Evolutionary conservation across 2,888 invertebrate species (phyloP).

Genomic region (Mactromeris polynyma): DNA sequence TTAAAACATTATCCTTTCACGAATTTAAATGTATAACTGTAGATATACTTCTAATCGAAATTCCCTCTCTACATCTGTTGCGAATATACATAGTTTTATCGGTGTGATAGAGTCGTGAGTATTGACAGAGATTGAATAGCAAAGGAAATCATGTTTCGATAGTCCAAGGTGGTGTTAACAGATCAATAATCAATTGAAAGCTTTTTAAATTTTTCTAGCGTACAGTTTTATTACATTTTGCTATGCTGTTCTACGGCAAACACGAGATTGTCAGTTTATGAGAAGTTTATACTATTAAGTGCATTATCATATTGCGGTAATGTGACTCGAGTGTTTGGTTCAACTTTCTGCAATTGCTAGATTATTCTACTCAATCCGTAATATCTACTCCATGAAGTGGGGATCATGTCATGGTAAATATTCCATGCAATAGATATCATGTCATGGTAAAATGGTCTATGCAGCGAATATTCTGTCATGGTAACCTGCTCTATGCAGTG

Average conservation of each 20-base stretch:
- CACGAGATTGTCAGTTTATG: neutral
- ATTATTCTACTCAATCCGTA: neutral
- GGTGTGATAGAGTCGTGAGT: neutral
- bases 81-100: conserved; percentile 27
- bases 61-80: neutral
- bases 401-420: too few relatives aligned
- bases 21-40: neutral
- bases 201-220: conserved; percentile 37
- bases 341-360: neutral
- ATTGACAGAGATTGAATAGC: conserved; percentile 24
- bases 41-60: neutral
- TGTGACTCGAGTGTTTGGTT: neutral
- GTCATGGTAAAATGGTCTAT: too few relatives aligned
- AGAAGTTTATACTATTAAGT: neutral
- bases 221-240: conserved; percentile 45
- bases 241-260: conserved; percentile 11
- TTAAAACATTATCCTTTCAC: conserved; percentile 28
- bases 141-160: conserved; percentile 5
- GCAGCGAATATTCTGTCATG: too few relatives aligned
- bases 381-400: too few relatives aligned
- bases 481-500: too few relatives aligned
- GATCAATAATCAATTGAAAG: conserved; percentile 46
- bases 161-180: conserved; percentile 26
- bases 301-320: neutral
- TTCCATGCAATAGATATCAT: too few relatives aligned